phyloP scores from a whole-genome alignment of 1,140 invertebrate species.

The Drosophila murphyi region DNA sequence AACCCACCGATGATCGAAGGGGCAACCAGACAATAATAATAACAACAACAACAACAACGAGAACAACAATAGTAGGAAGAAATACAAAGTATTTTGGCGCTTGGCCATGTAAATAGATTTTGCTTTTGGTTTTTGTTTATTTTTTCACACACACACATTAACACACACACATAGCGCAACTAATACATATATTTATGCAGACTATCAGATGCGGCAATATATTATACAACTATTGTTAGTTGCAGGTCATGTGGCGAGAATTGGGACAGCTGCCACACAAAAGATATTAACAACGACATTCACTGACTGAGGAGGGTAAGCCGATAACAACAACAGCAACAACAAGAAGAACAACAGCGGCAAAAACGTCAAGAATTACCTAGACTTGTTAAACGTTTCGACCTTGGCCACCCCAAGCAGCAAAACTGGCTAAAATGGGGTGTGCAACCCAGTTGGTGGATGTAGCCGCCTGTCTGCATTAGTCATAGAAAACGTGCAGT shows the following conservation, averaged over 20 bases:
- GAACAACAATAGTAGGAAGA: constrained; percentile 14
- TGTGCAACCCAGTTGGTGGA: constrained; percentile 20
- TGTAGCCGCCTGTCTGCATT: constrained; percentile 22
- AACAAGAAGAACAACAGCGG: not conserved
- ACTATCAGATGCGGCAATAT: constrained; percentile 24
- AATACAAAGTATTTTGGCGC: constrained; percentile 44
- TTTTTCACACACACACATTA: constrained; percentile 12
- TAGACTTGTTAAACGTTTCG: constrained; percentile 64
- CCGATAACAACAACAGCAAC: constrained; percentile 31
- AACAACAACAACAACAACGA: not conserved
- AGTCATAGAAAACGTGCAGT: constrained; percentile 32
- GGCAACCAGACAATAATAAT: constrained; percentile 7
- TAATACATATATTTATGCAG: constrained; percentile 3
- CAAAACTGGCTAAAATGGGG: constrained; percentile 25
- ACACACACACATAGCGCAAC: not conserved
- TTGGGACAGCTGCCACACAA: constrained; percentile 47
- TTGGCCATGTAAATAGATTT: constrained; percentile 51
- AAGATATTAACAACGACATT: constrained; percentile 42
- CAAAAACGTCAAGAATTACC: constrained; percentile 2
- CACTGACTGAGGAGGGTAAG: constrained; percentile 29
- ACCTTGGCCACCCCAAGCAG: constrained; percentile 51
- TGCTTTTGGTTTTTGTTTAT: constrained; percentile 8
- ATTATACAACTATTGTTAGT: constrained; percentile 51
- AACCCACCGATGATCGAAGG: constrained; percentile 42
- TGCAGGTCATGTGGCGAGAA: constrained; percentile 49